Evolutionary conservation across 1,140 invertebrate species (phyloP).

Genomic region (Doryteuthis pealeii): DNA sequence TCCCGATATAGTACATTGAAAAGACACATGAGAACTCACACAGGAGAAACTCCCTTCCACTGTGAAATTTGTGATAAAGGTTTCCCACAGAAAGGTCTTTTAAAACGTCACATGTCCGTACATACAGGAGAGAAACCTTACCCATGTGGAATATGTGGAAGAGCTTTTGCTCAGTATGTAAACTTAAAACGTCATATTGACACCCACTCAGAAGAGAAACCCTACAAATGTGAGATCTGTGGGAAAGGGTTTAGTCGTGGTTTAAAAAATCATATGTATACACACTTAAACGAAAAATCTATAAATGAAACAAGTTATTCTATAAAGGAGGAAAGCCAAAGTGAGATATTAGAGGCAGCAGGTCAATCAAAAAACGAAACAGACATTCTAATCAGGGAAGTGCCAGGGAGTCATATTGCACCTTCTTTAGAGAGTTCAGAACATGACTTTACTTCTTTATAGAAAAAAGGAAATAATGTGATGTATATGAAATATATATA

Average conservation of each 20-base stretch:
- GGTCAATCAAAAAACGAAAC: too few species aligned
- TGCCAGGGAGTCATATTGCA: too few species aligned
- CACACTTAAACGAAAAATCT: not conserved
- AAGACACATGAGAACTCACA: slow-evolving; percentile 4
- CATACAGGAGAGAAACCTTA: slow-evolving; percentile 40
- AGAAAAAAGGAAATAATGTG: too few species aligned
- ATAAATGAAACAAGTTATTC: too few species aligned
- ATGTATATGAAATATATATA: too few species aligned
- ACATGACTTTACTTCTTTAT: too few species aligned
- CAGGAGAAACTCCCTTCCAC: slow-evolving; percentile 20
- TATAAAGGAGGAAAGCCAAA: too few species aligned
- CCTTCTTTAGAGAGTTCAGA: too few species aligned
- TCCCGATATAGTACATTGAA: not conserved
- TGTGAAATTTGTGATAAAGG: slow-evolving; percentile 17
- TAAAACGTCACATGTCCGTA: slow-evolving; percentile 24
- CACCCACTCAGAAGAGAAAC: slow-evolving; percentile 14
- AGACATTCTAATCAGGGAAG: too few species aligned
- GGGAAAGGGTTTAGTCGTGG: not conserved
- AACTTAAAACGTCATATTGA: slow-evolving; percentile 70
- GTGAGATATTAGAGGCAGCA: too few species aligned
- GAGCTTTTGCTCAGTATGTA: slow-evolving; percentile 68
- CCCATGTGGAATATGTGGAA: slow-evolving; percentile 36
- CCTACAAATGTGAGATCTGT: not conserved
- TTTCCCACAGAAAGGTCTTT: slow-evolving; percentile 16
- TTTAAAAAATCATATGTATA: not conserved